These are phyloP conservation scores for Drosophila ambigua DNA, from an alignment of 1,140 invertebrate species.

Conservation along the genomic window DNA sequence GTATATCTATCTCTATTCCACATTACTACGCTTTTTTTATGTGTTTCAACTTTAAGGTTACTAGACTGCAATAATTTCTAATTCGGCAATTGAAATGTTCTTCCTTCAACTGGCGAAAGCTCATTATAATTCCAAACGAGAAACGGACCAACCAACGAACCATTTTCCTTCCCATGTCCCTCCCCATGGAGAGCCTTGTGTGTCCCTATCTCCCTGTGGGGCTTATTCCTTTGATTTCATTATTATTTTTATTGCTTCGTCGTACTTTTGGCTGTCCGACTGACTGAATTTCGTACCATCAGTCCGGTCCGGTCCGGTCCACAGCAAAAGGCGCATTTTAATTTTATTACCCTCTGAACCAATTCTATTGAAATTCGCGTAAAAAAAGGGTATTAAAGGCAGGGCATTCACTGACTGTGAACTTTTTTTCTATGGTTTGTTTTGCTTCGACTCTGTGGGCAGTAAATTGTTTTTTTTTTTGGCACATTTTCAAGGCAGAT, in stretches of 20 bases:
- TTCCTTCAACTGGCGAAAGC: slow-evolving; percentile 36
- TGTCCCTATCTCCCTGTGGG: slow-evolving; percentile 28
- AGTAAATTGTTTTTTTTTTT: slow-evolving; percentile 32
- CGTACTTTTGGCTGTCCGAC: slow-evolving; percentile 62
- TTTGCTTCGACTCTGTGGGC: background rate
- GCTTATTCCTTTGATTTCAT: slow-evolving; percentile 78
- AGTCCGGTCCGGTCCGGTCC: slow-evolving; percentile 4
- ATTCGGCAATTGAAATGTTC: slow-evolving; percentile 37
- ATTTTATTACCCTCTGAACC: slow-evolving; percentile 59
- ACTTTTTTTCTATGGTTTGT: slow-evolving; percentile 21
- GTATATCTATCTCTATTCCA: no score
- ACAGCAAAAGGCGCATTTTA: slow-evolving; percentile 74
- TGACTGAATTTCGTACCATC: slow-evolving; percentile 62
- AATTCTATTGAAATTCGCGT: slow-evolving; percentile 63
- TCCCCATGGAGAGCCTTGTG: slow-evolving; percentile 9
- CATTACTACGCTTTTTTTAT: background rate
- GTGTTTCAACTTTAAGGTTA: slow-evolving; percentile 12
- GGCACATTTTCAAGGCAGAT: slow-evolving; percentile 67
- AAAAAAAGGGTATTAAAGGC: slow-evolving; percentile 73
- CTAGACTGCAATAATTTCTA: slow-evolving; percentile 22
- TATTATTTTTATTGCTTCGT: slow-evolving; percentile 75
- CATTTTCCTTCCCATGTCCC: slow-evolving; percentile 49
- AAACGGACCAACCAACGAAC: slow-evolving; percentile 23
- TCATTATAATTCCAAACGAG: slow-evolving; percentile 70
- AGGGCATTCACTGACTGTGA: slow-evolving; percentile 57